Evolutionary conservation across 1,140 invertebrate genomes (phyloP), one percentile per base, ranked within the genome.

Genomic region (Popillia japonica): DNA sequence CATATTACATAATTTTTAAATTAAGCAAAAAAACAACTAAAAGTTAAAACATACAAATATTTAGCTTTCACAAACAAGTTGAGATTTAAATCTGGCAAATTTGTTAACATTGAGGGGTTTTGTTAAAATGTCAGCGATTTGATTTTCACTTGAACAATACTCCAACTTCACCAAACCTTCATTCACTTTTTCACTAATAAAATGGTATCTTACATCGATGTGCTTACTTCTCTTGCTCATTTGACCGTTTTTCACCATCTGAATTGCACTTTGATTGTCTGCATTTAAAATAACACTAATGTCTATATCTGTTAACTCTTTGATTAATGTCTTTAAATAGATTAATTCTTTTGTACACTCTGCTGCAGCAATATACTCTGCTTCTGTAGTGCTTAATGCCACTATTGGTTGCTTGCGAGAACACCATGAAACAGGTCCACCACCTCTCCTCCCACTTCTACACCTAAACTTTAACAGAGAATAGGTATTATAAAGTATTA

Each of bases 361-460:
- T 78, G 82, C 79, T 14, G 81, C 82, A 48, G 85, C 82, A 3
- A 86, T 64, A 83, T 82, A 85, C 75, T 89, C 87, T 22, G 87
- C 83, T 81, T 89, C 87, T n/a, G 85, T 88, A 14, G 86, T 87
- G 4, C 82, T 84, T 8, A 85, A 44, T 73, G 83, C 80, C 42
- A 83, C 78, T 48, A 84, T 6, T 77, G 40, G 64, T 80, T 86
- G 84, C 42, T 83, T 84, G 14, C 77, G 72, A 10, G 72, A 81
- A 6, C 17, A 79, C 85, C 86, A 87, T 41, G 79, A 73, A 3
- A 87, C 76, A 7, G 83, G 79, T 76, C 76, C 79, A 68, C 80
- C 82, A 41, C 23, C 78, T n/a, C n/a, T n/a, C n/a, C n/a, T n/a
- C n/a, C n/a, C n/a, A n/a, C n/a, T n/a, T n/a, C n/a, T n/a, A n/a